Evolutionary conservation across 2,797 vertebrate genomes (phyloP).

Genomic region (Parauchenoglanis punctatus): DNA sequence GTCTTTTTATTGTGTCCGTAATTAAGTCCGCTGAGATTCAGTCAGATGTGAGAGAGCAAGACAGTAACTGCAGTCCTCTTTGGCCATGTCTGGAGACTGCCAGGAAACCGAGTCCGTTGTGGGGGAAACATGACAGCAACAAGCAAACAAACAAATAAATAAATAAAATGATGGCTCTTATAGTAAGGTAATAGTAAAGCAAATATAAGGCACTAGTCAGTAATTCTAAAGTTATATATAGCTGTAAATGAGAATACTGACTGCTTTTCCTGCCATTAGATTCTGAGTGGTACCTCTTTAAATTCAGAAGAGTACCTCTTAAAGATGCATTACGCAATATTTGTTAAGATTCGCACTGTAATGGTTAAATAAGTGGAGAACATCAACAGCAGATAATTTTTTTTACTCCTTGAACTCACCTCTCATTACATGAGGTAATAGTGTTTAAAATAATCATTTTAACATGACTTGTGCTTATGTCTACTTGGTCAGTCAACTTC

Average conservation of each 20-base stretch:
- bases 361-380: too few relatives aligned
- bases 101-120: too few relatives aligned
- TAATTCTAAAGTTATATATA: not conserved
- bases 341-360: not conserved
- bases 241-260: not conserved
- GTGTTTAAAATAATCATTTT: not conserved
- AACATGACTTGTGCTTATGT: not conserved
- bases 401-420: not conserved
- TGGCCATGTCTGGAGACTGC: too few relatives aligned
- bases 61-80: too few relatives aligned
- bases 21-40: too few relatives aligned
- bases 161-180: not conserved
- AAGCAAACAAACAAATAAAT: not conserved
- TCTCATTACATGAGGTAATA: not conserved
- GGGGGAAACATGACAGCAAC: not conserved
- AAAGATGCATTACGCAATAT: not conserved
- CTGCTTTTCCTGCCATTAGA: not conserved
- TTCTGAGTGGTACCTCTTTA: not conserved
- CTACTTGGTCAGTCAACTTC: not conserved
- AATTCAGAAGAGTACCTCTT: too few relatives aligned
- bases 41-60: too few relatives aligned
- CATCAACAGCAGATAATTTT: not conserved
- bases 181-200: not conserved
- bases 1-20: too few relatives aligned
- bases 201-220: not conserved